phyloP scores from a whole-genome alignment of 2,888 invertebrate species.

The Lysandra bellargus region DNA sequence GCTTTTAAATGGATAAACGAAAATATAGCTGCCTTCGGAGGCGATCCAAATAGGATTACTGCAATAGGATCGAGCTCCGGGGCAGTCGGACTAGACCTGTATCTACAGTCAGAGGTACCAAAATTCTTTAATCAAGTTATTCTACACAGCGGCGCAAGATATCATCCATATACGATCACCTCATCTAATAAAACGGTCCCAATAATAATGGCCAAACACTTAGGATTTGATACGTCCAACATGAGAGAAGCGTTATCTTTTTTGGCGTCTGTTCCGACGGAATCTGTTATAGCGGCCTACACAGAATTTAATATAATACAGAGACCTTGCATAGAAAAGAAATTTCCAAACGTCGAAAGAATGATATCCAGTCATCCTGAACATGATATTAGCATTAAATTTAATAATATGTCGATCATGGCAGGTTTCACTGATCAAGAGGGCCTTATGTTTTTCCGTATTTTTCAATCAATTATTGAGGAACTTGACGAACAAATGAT shows the following conservation, averaged over 20 bases:
- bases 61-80: slow-evolving; percentile 50
- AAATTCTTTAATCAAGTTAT: slow-evolving; percentile 46
- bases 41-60: slow-evolving; percentile 46
- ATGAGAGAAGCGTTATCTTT: slow-evolving; percentile 43
- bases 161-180: slow-evolving; percentile 38
- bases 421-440: slow-evolving; percentile 53
- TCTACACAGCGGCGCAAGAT: slow-evolving; percentile 46
- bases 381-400: slow-evolving; percentile 45
- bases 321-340: slow-evolving; percentile 39
- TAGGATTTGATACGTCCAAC: slow-evolving; percentile 44
- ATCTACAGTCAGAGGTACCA: slow-evolving; percentile 44
- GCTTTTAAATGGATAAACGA: slow-evolving; percentile 47
- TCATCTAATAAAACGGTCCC: slow-evolving; percentile 40
- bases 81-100: slow-evolving; percentile 44
- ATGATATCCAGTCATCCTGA: slow-evolving; percentile 47
- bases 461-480: neutral
- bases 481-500: neutral
- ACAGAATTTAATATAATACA: slow-evolving; percentile 35
- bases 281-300: slow-evolving; percentile 35
- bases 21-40: slow-evolving; percentile 50
- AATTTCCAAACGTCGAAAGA: slow-evolving; percentile 41
- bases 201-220: slow-evolving; percentile 43
- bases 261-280: slow-evolving; percentile 36
- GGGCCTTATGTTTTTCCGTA: slow-evolving; percentile 34
- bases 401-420: slow-evolving; percentile 50